Evolutionary conservation across 2,113 vertebrate species (phyloP), one percentile per base, ranked within the genome.

Genomic region (Thryonomys swinderianus): DNA sequence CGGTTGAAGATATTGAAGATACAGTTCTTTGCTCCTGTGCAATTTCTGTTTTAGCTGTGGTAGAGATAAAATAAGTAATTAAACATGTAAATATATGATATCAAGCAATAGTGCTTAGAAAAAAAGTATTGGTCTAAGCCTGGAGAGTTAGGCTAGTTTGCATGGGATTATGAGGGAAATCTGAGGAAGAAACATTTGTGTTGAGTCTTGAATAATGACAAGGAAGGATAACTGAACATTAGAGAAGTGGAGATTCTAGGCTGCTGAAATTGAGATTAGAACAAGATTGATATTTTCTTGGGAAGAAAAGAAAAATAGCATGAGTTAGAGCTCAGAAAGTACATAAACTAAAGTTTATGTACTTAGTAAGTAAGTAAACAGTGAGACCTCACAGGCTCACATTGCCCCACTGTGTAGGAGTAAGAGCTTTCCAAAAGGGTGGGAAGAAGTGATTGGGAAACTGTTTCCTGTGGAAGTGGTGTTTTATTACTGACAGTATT

Each of bases 61-160:
- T 62, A 88, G 40, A 80, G 37, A 69, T 7, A 76, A 14, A 92
- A 21, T 94, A 84, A 86, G 21, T 95, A 84, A 86, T 89, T 78
- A 45, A 64, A 42, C 45, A 66, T 59, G 32, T 40, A 42, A 84
- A 30, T 76, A 48, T 21, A 7, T 16, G 81, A 71, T 91, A 94
- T 93, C 51, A 93, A 88, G 34, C 91, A 86, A 73, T 1, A 89
- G 18, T 64, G 40, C 66, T 93, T 92, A 34, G 59, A 84, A 85
- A 91, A 90, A 40, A 66, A 53, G 20, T 57, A 37, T 21, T 82
- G 48, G 20, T 30, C 6, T 25, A 62, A 57, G 66, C 32, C 48
- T 73, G 20, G 30, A 45, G 23, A 64, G 37, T 64, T 37, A 32
- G 30, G 32, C n/a, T 67, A 18, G 55, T 53, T 76, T 61, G 53